phyloP scores from a whole-genome alignment of 2,797 vertebrate genomes.

The Sebastes baramenuke region DNA sequence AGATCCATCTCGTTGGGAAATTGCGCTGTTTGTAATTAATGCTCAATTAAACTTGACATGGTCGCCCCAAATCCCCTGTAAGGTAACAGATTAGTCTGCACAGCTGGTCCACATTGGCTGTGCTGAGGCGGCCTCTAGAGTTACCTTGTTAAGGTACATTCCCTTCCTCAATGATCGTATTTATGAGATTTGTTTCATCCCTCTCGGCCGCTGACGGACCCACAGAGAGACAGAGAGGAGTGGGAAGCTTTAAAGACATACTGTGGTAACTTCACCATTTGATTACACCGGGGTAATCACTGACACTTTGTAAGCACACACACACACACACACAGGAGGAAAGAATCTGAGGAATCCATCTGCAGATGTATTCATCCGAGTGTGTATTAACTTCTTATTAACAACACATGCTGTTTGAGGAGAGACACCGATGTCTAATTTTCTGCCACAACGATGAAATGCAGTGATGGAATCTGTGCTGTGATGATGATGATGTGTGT shows the following conservation, averaged over 20 bases:
- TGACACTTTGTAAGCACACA: slow-evolving; percentile 27
- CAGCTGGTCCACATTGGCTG: slow-evolving; percentile 79
- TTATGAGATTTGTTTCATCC: slow-evolving; percentile 76
- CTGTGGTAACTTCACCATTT: slow-evolving; percentile 58
- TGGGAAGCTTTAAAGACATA: slow-evolving; percentile 8
- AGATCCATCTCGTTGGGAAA: slow-evolving; percentile 57
- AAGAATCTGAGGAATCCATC: slow-evolving; percentile 55
- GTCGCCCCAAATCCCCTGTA: slow-evolving; percentile 75
- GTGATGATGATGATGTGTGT: not conserved
- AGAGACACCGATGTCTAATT: not conserved
- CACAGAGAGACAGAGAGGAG: slow-evolving; percentile 17
- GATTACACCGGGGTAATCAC: slow-evolving; percentile 70
- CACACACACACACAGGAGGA: slow-evolving; percentile 6
- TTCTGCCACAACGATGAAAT: slow-evolving; percentile 7
- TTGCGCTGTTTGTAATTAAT: slow-evolving; percentile 80
- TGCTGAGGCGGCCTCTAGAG: slow-evolving; percentile 62
- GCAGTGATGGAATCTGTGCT: not conserved
- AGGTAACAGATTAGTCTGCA: slow-evolving; percentile 75
- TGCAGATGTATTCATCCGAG: slow-evolving; percentile 57
- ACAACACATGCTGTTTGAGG: slow-evolving; percentile 63
- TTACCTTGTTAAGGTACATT: slow-evolving; percentile 74
- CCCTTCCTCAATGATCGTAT: slow-evolving; percentile 72
- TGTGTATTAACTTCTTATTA: slow-evolving; percentile 65
- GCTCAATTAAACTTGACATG: slow-evolving; percentile 76
- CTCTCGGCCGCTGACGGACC: slow-evolving; percentile 23